phyloP scores from a whole-genome alignment of 2,888 invertebrate genomes.

The Ichneumoninae sp. region DNA sequence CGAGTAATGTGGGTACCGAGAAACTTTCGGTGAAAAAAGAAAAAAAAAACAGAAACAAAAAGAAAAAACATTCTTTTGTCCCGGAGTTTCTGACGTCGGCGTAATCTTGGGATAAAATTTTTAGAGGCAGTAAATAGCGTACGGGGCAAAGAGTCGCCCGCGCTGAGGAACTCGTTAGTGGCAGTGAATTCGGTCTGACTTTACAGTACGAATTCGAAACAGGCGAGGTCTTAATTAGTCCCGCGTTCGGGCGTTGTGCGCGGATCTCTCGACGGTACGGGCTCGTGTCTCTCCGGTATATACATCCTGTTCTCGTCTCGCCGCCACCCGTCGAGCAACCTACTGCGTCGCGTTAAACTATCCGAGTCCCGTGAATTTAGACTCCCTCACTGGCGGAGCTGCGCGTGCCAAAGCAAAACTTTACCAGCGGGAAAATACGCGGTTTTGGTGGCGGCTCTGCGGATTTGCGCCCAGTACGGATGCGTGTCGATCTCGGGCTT shows the following conservation, averaged over 20 bases:
- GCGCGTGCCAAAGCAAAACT: slow-evolving; percentile 29
- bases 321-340: slow-evolving; percentile 24
- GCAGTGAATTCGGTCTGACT: slow-evolving; percentile 39
- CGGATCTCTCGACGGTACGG: slow-evolving; percentile 19
- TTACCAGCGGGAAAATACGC: slow-evolving; percentile 1
- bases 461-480: background rate
- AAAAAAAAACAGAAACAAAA: background rate
- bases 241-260: slow-evolving; percentile 30
- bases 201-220: slow-evolving; percentile 45
- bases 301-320: slow-evolving; percentile 57
- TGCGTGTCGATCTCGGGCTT: background rate
- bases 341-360: slow-evolving; percentile 6
- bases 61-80: background rate
- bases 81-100: background rate
- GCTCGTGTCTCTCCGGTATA: slow-evolving; percentile 3
- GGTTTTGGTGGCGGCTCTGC: slow-evolving; percentile 6
- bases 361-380: slow-evolving; percentile 8
- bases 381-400: background rate
- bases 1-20: background rate
- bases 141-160: background rate
- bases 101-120: background rate
- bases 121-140: background rate
- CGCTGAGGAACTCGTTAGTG: slow-evolving; percentile 37
- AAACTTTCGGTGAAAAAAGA: background rate
- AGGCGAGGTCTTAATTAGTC: slow-evolving; percentile 55